Evolutionary conservation across 2,797 vertebrate genomes (phyloP).

Genomic region (Mastacembelus armatus): DNA sequence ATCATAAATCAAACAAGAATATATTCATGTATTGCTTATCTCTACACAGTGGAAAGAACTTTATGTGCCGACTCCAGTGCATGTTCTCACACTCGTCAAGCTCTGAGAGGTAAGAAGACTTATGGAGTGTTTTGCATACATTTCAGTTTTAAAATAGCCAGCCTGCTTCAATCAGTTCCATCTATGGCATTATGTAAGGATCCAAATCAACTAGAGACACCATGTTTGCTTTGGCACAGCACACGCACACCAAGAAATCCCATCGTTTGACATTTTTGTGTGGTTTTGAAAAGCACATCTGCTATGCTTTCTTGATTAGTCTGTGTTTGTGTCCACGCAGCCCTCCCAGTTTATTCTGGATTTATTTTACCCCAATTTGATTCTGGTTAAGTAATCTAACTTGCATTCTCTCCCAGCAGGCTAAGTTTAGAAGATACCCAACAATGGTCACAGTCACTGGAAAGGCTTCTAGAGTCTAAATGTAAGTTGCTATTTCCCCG

Average conservation of each 20-base stretch:
- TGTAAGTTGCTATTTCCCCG: slow-evolving; percentile 78
- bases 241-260: slow-evolving; percentile 45
- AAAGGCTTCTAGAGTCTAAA: slow-evolving; percentile 88
- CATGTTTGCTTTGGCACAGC: slow-evolving; percentile 76
- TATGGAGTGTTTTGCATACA: slow-evolving; percentile 76
- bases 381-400: slow-evolving; percentile 62
- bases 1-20: slow-evolving; percentile 39
- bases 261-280: slow-evolving; percentile 54
- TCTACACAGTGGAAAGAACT: slow-evolving; percentile 83
- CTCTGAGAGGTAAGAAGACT: slow-evolving; percentile 81
- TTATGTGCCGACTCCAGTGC: slow-evolving; percentile 85
- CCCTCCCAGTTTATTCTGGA: background rate
- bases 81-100: slow-evolving; percentile 82
- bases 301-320: slow-evolving; percentile 40
- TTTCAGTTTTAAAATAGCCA: slow-evolving; percentile 77
- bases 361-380: slow-evolving; percentile 59
- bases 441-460: slow-evolving; percentile 90
- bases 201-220: slow-evolving; percentile 71
- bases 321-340: slow-evolving; percentile 23
- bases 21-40: slow-evolving; percentile 60
- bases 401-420: slow-evolving; percentile 79
- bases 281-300: slow-evolving; percentile 62
- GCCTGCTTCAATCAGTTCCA: slow-evolving; percentile 70
- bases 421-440: slow-evolving; percentile 88
- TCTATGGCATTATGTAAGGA: slow-evolving; percentile 78